phyloP scores from a whole-genome alignment of 2,113 vertebrate species.

The Hydrochoerus hydrochaeris region DNA sequence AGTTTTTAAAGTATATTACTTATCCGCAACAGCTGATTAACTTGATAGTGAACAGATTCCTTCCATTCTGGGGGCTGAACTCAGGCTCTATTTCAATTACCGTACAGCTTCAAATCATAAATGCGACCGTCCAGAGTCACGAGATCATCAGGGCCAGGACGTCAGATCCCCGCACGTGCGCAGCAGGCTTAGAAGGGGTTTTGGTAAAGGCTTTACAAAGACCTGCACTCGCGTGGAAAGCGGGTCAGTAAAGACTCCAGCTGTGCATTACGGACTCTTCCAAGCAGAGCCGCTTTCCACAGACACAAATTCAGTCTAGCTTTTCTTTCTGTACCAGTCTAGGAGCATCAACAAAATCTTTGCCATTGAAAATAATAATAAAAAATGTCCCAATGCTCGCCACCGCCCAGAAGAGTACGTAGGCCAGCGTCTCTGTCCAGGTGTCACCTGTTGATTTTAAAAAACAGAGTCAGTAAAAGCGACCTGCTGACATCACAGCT shows the following conservation, averaged over 20 bases:
- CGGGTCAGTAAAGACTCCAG: conserved; percentile 96
- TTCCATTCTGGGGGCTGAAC: conserved; percentile 63
- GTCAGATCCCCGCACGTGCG: conserved; percentile 45
- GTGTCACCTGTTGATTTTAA: conserved; percentile 91
- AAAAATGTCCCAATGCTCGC: conserved; percentile 94
- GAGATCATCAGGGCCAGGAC: conserved; percentile 73
- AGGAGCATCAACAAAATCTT: conserved; percentile 97
- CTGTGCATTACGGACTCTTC: conserved; percentile 87
- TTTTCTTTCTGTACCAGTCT: conserved; percentile 97
- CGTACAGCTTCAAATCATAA: conserved; percentile 26
- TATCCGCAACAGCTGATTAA: conserved; percentile 67
- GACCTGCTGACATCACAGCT: background rate
- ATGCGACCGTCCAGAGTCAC: conserved; percentile 56
- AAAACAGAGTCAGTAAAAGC: background rate
- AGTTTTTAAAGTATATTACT: conserved; percentile 75
- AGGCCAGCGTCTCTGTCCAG: conserved; percentile 97
- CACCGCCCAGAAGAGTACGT: conserved; percentile 96
- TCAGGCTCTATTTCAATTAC: conserved; percentile 49
- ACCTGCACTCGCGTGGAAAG: conserved; percentile 86
- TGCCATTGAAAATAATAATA: conserved; percentile 96
- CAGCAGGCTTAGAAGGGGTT: background rate
- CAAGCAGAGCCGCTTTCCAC: conserved; percentile 96
- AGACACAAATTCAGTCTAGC: conserved; percentile 99
- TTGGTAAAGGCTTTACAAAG: conserved; percentile 60
- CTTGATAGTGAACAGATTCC: conserved; percentile 60